Percentiles rank a stretch among this genome's conserved stretches.
phyloP scores from a whole-genome alignment of 2,113 vertebrate genomes.

The Peucedramus taeniatus region DNA sequence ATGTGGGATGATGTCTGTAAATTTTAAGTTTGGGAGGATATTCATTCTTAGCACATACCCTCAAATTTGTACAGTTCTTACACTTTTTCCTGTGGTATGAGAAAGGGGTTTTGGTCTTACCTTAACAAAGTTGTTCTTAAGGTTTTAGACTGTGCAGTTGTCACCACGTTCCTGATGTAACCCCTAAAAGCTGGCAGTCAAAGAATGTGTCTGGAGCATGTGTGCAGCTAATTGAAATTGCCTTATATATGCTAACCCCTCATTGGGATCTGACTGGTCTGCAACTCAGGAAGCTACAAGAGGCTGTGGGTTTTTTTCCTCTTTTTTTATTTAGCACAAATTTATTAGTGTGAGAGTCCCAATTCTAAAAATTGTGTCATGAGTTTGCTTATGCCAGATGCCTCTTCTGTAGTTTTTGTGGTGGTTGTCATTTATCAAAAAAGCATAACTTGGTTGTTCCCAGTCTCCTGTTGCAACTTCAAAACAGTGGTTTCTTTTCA shows the following conservation, averaged over 20 bases:
- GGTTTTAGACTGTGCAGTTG: neutral
- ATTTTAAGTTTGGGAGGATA: neutral
- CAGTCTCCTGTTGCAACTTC: neutral
- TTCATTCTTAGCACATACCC: neutral
- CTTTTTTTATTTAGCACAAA: neutral
- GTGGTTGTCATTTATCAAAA: neutral
- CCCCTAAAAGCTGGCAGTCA: neutral
- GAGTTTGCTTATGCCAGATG: neutral
- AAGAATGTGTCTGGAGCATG: neutral
- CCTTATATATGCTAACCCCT: neutral
- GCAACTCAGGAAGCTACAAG: neutral
- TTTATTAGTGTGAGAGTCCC: neutral
- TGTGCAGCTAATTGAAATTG: neutral
- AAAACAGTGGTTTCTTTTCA: neutral
- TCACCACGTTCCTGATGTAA: neutral
- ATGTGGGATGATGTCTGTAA: neutral
- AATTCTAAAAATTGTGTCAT: neutral
- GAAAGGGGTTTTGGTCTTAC: neutral
- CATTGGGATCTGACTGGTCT: neutral
- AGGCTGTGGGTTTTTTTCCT: neutral
- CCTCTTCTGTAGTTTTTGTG: neutral
- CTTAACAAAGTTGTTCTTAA: neutral
- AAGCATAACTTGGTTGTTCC: neutral
- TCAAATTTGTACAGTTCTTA: neutral
- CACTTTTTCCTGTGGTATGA: neutral